A percentile compares a stretch with the other conserved stretches of the same genome.
phyloP scores from a whole-genome alignment of 35 echinoderm and acorn worm genomes.

The Diadema setosum region DNA sequence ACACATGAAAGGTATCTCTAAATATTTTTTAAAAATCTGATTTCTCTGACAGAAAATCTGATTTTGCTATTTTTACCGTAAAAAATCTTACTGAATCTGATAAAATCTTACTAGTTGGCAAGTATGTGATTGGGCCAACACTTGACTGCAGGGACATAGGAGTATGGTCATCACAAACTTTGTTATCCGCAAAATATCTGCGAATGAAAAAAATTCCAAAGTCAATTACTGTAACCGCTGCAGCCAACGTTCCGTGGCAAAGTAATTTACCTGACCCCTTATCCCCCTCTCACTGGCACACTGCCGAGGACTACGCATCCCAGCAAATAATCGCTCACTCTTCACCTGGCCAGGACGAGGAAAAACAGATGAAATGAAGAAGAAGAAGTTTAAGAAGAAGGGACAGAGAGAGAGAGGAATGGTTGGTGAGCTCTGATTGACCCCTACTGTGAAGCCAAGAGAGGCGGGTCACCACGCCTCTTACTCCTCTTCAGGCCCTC shows the following conservation, averaged over 20 bases:
- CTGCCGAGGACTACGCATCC: too few relatives aligned
- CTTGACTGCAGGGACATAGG: too few relatives aligned
- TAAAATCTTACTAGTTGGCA: too few relatives aligned
- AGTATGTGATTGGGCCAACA: too few relatives aligned
- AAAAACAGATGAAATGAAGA: not conserved
- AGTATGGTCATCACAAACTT: too few relatives aligned
- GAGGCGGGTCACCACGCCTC: not conserved
- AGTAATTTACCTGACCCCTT: not conserved
- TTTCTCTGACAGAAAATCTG: too few relatives aligned
- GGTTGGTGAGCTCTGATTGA: not conserved
- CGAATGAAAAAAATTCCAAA: not conserved
- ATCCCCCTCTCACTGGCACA: too few relatives aligned
- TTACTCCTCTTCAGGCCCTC: not conserved
- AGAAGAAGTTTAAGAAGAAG: not conserved
- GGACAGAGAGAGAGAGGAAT: not conserved
- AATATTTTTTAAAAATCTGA: too few relatives aligned
- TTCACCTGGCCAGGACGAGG: not conserved
- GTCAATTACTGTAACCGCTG: conserved; percentile 3
- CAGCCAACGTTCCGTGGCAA: not conserved
- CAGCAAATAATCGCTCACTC: not conserved
- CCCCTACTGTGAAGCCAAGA: not conserved
- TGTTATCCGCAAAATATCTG: too few relatives aligned
- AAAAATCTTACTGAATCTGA: too few relatives aligned
- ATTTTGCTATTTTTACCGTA: too few relatives aligned
- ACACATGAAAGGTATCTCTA: too few relatives aligned